phyloP scores from a whole-genome alignment of 2,888 invertebrate genomes.

The Agrilus biguttatus region DNA sequence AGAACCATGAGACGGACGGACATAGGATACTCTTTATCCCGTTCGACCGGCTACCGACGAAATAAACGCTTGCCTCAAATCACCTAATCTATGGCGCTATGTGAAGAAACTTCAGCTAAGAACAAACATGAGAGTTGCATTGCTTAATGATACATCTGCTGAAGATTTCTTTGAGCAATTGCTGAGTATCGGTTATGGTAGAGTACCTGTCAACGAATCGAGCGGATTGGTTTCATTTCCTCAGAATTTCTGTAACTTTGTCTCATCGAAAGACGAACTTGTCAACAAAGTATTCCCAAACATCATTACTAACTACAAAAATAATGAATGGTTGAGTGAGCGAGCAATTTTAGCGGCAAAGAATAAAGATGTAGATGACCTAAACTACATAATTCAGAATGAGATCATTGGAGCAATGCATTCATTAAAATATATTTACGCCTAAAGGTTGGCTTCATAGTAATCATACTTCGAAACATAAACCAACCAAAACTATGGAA shows the following conservation, averaged over 20 bases:
- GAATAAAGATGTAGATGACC: conserved; percentile 21
- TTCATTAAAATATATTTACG: conserved; percentile 4
- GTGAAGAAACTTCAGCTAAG: conserved; percentile 2
- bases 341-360: conserved; percentile 19
- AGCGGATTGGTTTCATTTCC: conserved; percentile 22
- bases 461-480: too few species aligned
- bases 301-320: too few species aligned
- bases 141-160: conserved; percentile 14
- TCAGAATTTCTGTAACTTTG: conserved; percentile 19
- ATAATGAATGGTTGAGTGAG: conserved; percentile 11
- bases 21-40: too few species aligned
- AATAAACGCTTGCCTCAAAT: conserved; percentile 16
- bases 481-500: too few species aligned
- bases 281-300: too few species aligned
- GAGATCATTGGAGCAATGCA: conserved; percentile 12
- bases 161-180: conserved; percentile 21
- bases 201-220: conserved; percentile 16
- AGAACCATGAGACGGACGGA: too few species aligned
- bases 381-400: conserved; percentile 19
- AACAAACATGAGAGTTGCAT: too few species aligned
- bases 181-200: conserved; percentile 22
- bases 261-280: conserved; percentile 12
- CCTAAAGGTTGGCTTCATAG: too few species aligned
- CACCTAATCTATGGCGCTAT: conserved; percentile 11
- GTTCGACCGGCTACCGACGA: conserved; percentile 16